Base-by-base conservation (phyloP, 2,797 vertebrate species). In the Neosilurus hyrtlii region DNA sequence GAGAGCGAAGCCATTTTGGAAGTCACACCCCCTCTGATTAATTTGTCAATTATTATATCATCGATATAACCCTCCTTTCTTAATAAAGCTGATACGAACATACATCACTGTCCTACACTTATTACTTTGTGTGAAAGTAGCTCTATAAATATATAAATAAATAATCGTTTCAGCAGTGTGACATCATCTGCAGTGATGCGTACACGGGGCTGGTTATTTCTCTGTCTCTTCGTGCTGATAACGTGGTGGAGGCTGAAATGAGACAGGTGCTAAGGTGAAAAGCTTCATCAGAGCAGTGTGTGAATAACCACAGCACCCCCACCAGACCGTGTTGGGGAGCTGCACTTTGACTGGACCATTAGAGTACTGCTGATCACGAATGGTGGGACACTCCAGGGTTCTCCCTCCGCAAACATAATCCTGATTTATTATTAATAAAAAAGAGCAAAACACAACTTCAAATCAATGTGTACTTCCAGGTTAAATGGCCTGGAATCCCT, bases 231-330 rank as follows among this genome's bases (percentile, higher is more conserved):
- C 74, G 5, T 43, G 37, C 57, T 62, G 57, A 51, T 77, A 16
- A 77, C 51, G 75, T 49, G 59, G 8, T 10, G 37, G 24, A 77
- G 43, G 24, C 72, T 30, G 72, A 57, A 35, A 59, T 59, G 18
- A 59, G 37, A 18, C 22, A 0, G 2, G 20, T 7, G 6, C 56
- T 59, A 62, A 18, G 35, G 74, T 62, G 74, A 49, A 43, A 76
- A 62, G 30, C 74, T 24, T 62, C 18, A 5, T 0, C 43, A 9
- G 15, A 16, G 37, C 57, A 16, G n/a, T 0, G 6, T 77, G 14
- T 49, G 73, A 92, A 93, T 91, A 91, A 83, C 86, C 87, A 89
- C 86, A 93, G 93, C 92, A 85, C 93, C 93, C 86, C 91, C 93
- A 90, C 87, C 86, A 91, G 94, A 87, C 51, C 62, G 81, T 11